Percentiles rank a stretch among this genome's conserved stretches.
Evolutionary conservation across 1,140 invertebrate genomes (phyloP).

Genomic region (Nasonia giraulti): DNA sequence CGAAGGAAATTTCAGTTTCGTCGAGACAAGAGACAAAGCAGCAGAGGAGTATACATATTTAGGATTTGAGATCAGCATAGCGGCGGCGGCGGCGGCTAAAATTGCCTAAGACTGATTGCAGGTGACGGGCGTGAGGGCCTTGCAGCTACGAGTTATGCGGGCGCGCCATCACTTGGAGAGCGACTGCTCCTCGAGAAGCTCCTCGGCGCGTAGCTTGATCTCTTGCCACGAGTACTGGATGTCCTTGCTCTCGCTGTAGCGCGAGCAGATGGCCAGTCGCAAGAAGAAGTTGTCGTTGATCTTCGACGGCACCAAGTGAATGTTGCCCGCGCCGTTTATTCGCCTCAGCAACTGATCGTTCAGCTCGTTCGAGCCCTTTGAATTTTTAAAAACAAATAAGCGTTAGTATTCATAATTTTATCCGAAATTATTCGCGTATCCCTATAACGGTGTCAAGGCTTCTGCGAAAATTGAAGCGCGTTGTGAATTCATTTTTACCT

Average conservation of each 20-base stretch:
- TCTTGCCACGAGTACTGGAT: constrained; percentile 92
- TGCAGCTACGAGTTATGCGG: constrained; percentile 67
- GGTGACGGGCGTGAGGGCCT: constrained; percentile 64
- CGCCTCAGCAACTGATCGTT: constrained; percentile 90
- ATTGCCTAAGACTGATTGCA: constrained; percentile 69
- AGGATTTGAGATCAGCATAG: constrained; percentile 2
- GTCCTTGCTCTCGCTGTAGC: constrained; percentile 87
- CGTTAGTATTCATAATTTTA: background rate
- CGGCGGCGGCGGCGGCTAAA: background rate
- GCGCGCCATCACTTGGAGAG: constrained; percentile 73
- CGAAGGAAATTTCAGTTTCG: background rate
- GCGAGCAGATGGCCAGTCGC: constrained; percentile 92
- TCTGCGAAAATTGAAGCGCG: background rate
- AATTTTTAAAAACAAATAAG: background rate
- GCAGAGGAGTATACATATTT: background rate
- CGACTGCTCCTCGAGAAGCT: constrained; percentile 76
- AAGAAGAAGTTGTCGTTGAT: constrained; percentile 90
- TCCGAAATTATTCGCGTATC: too few species aligned
- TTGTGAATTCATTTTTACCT: constrained; percentile 74
- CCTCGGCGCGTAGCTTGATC: constrained; percentile 82
- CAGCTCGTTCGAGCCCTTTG: constrained; percentile 84
- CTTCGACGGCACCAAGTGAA: constrained; percentile 95
- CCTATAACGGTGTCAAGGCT: background rate
- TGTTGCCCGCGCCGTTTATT: constrained; percentile 93
- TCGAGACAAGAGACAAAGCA: background rate